These are phyloP conservation scores for Tenthredo amoena DNA, from an alignment of 2,888 invertebrate genomes.

Conservation along the genomic window DNA sequence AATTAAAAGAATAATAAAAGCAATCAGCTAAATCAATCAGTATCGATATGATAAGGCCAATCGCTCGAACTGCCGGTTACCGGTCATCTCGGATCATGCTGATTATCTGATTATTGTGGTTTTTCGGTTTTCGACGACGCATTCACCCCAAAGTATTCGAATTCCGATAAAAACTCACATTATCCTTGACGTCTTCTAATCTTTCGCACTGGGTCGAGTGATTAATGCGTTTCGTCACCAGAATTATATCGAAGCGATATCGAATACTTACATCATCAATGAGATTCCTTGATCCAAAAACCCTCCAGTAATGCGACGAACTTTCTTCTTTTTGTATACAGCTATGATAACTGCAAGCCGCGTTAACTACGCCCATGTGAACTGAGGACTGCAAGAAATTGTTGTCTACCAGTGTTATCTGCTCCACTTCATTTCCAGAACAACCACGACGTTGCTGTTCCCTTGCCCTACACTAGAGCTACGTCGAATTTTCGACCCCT, in stretches of 20 bases:
- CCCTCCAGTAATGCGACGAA: neutral
- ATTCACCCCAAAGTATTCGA: neutral
- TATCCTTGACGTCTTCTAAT: neutral
- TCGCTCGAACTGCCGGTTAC: neutral
- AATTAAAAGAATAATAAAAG: neutral
- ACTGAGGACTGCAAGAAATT: neutral
- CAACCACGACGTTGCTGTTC: neutral
- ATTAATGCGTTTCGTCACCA: neutral
- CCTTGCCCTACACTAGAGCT: neutral
- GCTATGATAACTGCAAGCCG: slow-evolving; percentile 17
- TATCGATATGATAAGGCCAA: neutral
- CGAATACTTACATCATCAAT: neutral
- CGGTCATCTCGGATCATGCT: neutral
- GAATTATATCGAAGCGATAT: neutral
- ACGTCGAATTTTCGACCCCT: neutral
- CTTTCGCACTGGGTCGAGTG: neutral
- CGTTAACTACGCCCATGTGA: neutral
- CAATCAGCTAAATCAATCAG: neutral
- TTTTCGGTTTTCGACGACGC: neutral
- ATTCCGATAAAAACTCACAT: neutral
- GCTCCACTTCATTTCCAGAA: neutral
- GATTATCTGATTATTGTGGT: neutral
- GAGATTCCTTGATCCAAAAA: neutral
- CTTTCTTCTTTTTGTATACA: neutral
- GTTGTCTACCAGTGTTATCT: neutral